phyloP scores from a whole-genome alignment of 2,113 vertebrate species.

The Eidolon helvum region DNA sequence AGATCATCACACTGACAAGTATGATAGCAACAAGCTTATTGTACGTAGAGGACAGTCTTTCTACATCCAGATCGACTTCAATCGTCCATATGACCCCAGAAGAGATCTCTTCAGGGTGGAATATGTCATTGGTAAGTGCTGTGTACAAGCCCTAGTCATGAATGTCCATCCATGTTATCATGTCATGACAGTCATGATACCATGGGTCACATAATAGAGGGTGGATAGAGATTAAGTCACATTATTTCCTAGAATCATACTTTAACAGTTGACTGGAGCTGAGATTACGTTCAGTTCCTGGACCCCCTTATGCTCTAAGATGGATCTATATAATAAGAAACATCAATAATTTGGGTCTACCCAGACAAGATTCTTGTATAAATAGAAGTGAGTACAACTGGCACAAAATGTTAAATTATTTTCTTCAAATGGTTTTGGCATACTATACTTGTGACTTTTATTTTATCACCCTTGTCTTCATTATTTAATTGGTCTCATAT shows the following conservation, averaged over 20 bases:
- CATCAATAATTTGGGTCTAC: neutral
- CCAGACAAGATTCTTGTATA: neutral
- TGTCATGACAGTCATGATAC: neutral
- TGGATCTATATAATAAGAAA: no score
- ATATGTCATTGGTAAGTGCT: conserved; percentile 92
- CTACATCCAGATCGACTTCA: conserved; percentile 89
- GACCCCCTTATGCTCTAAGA: neutral
- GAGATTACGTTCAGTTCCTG: no score
- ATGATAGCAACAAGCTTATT: conserved; percentile 84
- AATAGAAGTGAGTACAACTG: neutral
- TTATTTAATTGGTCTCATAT: neutral
- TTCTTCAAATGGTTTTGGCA: neutral
- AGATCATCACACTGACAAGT: conserved; percentile 89
- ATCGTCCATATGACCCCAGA: conserved; percentile 86
- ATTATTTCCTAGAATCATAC: neutral
- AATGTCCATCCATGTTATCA: neutral
- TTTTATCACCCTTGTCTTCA: neutral
- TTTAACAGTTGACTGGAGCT: neutral
- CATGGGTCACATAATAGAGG: neutral
- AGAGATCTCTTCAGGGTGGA: conserved; percentile 92
- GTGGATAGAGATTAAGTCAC: neutral
- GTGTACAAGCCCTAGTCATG: neutral
- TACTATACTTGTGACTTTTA: neutral
- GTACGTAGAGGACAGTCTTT: conserved; percentile 93
- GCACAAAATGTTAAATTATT: neutral